Conservation (phyloP, 1,140 invertebrate species). For the Colletes latitarsis region DNA sequence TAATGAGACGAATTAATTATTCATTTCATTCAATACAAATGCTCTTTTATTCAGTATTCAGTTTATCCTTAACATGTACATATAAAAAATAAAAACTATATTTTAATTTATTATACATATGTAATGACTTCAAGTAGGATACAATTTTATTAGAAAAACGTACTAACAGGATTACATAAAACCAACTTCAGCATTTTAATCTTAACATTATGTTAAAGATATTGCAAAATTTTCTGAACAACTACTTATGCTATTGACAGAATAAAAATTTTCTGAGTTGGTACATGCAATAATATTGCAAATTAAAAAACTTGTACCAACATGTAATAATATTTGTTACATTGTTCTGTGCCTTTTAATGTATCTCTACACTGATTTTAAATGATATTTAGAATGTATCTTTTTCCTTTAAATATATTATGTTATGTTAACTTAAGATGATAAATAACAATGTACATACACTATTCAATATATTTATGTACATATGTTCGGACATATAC, state of each 20-base stretch:
- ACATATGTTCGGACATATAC: constrained; percentile 22
- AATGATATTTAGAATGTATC: not conserved
- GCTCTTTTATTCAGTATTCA: constrained; percentile 46
- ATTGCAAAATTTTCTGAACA: constrained; percentile 12
- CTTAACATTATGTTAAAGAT: constrained; percentile 29
- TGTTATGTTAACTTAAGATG: constrained; percentile 21
- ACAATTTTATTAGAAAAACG: constrained; percentile 47
- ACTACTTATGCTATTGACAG: not conserved
- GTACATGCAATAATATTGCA: constrained; percentile 2
- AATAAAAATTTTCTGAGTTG: constrained; percentile 21
- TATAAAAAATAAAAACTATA: constrained; percentile 62
- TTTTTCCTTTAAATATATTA: constrained; percentile 15
- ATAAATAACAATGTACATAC: constrained; percentile 18
- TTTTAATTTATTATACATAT: constrained; percentile 46
- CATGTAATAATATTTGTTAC: constrained; percentile 3
- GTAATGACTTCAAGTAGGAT: constrained; percentile 31
- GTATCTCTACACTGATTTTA: constrained; percentile 6
- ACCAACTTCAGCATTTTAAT: constrained; percentile 15
- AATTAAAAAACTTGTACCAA: constrained; percentile 20
- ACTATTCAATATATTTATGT: constrained; percentile 24
- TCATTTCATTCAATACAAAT: constrained; percentile 41
- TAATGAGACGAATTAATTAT: constrained; percentile 5
- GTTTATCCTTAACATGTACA: constrained; percentile 36
- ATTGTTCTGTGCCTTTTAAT: not conserved
- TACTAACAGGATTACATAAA: constrained; percentile 46